phyloP scores from a whole-genome alignment of 2,797 vertebrate species.

The Tenualosa thibaudeaui region DNA sequence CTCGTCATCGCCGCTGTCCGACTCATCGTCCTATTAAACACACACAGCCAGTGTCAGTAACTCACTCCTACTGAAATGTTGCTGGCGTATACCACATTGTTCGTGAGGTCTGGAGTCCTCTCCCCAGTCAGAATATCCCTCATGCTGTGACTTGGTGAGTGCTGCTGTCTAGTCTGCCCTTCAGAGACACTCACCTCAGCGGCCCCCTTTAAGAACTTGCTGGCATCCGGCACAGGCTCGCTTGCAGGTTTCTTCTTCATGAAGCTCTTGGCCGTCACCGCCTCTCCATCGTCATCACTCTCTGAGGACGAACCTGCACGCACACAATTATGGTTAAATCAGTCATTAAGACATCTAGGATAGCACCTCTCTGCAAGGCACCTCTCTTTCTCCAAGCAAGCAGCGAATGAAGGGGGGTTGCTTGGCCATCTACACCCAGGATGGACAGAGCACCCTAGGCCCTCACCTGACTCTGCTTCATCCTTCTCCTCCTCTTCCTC shows the following conservation, averaged over 20 bases:
- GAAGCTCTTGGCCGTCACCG: conserved; percentile 76
- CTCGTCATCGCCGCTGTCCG: conserved; percentile 80
- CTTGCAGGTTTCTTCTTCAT: conserved; percentile 82
- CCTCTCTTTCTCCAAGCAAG: too few species aligned
- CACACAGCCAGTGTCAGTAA: neutral
- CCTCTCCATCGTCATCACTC: conserved; percentile 69
- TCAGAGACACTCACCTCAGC: conserved; percentile 69
- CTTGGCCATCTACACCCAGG: too few species aligned
- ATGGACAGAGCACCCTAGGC: too few species aligned
- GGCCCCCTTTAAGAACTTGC: conserved; percentile 82
- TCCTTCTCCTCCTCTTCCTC: conserved; percentile 91
- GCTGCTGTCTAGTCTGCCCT: too few species aligned
- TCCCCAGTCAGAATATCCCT: too few species aligned
- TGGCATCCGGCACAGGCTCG: conserved; percentile 72
- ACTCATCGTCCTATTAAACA: conserved; percentile 72
- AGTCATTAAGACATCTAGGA: too few species aligned
- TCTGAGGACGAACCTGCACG: conserved; percentile 69
- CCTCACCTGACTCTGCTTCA: conserved; percentile 78
- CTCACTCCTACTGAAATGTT: too few species aligned
- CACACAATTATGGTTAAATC: neutral
- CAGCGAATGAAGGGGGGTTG: too few species aligned
- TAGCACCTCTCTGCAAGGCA: too few species aligned
- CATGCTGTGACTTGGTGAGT: too few species aligned
- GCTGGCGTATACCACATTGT: too few species aligned
- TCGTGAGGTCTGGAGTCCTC: too few species aligned